These are phyloP conservation scores for Zaprionus capensis DNA, from an alignment of 1,140 invertebrate genomes.

Conservation along the genomic window DNA sequence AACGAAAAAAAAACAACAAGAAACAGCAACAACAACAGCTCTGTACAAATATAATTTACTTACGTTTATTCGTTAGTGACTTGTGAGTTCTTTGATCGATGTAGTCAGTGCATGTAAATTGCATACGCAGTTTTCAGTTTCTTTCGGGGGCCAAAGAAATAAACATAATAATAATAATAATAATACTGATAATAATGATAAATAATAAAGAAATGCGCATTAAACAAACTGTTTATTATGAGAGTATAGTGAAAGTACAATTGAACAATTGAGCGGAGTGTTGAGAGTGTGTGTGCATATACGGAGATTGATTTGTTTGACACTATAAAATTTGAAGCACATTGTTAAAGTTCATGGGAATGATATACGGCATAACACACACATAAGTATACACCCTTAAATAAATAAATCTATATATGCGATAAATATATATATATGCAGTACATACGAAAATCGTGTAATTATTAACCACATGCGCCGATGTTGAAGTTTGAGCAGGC, in stretches of 20 bases:
- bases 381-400: slow-evolving; percentile 11
- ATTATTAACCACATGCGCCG: slow-evolving; percentile 54
- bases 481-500: slow-evolving; percentile 23
- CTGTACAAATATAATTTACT: slow-evolving; percentile 10
- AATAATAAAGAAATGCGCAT: slow-evolving; percentile 29
- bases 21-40: slow-evolving; percentile 1
- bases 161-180: slow-evolving; percentile 36
- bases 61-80: neutral
- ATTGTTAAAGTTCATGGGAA: slow-evolving; percentile 77
- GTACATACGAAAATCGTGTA: slow-evolving; percentile 43
- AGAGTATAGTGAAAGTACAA: slow-evolving; percentile 42
- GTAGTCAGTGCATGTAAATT: slow-evolving; percentile 55
- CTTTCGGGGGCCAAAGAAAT: slow-evolving; percentile 77
- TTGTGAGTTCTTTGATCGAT: slow-evolving; percentile 7
- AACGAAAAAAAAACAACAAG: neutral
- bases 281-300: slow-evolving; percentile 43
- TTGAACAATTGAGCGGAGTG: slow-evolving; percentile 36
- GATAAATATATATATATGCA: slow-evolving; percentile 52
- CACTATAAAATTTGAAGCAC: slow-evolving; percentile 57
- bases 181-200: slow-evolving; percentile 38
- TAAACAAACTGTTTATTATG: slow-evolving; percentile 40
- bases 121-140: slow-evolving; percentile 71
- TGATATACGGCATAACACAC: slow-evolving; percentile 49
- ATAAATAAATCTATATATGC: slow-evolving; percentile 36
- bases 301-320: slow-evolving; percentile 66